Conservation (phyloP, 2,888 invertebrate species). For the Ochropleura plecta region DNA sequence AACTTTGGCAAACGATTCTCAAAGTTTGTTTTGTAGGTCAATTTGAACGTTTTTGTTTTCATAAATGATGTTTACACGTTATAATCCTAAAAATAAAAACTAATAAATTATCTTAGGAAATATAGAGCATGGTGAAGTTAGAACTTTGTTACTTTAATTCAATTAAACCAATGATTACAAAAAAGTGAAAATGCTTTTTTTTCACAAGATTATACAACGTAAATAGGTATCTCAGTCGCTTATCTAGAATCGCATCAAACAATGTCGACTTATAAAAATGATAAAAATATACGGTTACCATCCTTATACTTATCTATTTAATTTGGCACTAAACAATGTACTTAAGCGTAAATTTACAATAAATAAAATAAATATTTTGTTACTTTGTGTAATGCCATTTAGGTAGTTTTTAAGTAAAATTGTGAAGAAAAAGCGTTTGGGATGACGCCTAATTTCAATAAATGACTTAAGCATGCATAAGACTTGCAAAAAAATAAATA, state of each 20-base stretch:
- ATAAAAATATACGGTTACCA: conserved; percentile 8
- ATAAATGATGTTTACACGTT: neutral
- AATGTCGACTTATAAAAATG: conserved; percentile 6
- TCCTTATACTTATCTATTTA: neutral
- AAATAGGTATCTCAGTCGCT: conserved; percentile 2
- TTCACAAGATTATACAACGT: conserved; percentile 1
- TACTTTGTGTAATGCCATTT: neutral
- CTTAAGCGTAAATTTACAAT: neutral
- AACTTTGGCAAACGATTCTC: conserved; percentile 22
- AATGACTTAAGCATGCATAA: neutral
- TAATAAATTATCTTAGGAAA: neutral
- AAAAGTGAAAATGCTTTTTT: neutral
- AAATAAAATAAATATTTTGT: neutral
- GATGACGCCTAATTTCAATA: neutral
- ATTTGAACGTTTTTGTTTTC: conserved; percentile 26
- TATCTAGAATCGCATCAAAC: conserved; percentile 19
- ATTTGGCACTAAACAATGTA: neutral
- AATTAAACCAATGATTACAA: neutral
- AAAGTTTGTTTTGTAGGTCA: conserved; percentile 48
- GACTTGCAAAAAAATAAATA: neutral
- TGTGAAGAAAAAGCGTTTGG: neutral
- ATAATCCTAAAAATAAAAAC: neutral
- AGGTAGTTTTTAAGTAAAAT: neutral
- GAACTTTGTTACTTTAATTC: too few species aligned
- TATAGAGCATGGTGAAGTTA: too few species aligned